Percentiles rank a stretch among this genome's conserved stretches.
phyloP scores from a whole-genome alignment of 2,888 invertebrate genomes.

The Pristionchus exspectatus region DNA sequence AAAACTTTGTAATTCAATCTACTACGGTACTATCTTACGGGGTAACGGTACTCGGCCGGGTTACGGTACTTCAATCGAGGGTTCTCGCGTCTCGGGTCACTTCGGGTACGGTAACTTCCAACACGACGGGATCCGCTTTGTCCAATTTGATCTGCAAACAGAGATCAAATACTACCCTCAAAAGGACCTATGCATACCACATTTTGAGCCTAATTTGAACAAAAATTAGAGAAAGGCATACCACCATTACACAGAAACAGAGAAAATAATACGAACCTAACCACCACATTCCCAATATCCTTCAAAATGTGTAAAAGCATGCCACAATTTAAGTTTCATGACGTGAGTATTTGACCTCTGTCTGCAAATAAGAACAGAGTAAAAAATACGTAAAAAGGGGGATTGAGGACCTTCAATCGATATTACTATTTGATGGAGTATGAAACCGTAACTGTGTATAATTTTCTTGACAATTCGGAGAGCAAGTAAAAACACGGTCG shows the following conservation, averaged over 20 bases:
- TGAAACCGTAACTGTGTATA: slow-evolving; percentile 79
- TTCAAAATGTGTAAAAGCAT: no score
- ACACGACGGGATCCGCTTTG: slow-evolving; percentile 55
- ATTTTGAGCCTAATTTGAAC: no score
- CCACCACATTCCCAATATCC: no score
- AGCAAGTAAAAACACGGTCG: slow-evolving; percentile 88
- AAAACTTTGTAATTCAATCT: slow-evolving; percentile 13
- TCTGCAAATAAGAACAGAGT: no score
- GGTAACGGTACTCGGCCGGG: neutral
- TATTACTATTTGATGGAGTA: slow-evolving; percentile 87
- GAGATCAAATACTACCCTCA: no score
- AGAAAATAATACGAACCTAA: no score
- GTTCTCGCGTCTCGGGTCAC: slow-evolving; percentile 58
- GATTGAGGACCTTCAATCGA: slow-evolving; percentile 86
- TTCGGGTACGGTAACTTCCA: slow-evolving; percentile 59
- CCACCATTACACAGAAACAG: no score
- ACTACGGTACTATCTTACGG: neutral
- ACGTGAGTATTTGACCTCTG: no score
- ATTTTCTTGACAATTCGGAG: slow-evolving; percentile 77
- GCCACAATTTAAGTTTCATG: no score
- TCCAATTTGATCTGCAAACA: slow-evolving; percentile 59
- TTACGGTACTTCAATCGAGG: slow-evolving; percentile 43
- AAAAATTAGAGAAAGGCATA: no score
- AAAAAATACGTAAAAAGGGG: no score
- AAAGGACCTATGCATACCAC: no score